Percentiles rank a stretch among this genome's conserved stretches.
These are phyloP conservation scores for Nestor notabilis DNA, from an alignment of 2,113 vertebrate genomes.

Conservation along the genomic window DNA sequence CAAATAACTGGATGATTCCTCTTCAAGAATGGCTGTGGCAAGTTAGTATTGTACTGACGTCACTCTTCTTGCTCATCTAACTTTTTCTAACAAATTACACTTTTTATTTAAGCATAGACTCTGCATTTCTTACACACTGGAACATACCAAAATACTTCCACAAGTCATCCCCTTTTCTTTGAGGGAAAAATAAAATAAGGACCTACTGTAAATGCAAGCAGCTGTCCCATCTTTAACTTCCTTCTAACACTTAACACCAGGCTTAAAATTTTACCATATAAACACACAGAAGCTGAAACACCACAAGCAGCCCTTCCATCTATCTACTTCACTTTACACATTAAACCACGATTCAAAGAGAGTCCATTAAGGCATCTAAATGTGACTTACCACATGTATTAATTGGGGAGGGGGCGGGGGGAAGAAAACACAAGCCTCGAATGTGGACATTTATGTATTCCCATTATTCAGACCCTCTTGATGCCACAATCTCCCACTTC, in stretches of 20 bases:
- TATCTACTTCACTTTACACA: constrained; percentile 48
- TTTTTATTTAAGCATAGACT: not conserved
- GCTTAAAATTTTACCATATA: not conserved
- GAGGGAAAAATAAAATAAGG: not conserved
- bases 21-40: not conserved
- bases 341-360: constrained; percentile 46
- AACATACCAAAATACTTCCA: not conserved
- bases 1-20: not conserved
- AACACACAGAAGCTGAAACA: constrained; percentile 17
- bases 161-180: not conserved
- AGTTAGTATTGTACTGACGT: not conserved
- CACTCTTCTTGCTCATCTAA: not conserved
- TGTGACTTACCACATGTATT: constrained; percentile 65
- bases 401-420: not conserved
- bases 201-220: not conserved
- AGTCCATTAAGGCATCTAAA: constrained; percentile 66
- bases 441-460: constrained; percentile 66
- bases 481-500: constrained; percentile 52
- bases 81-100: not conserved
- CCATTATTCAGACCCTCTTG: constrained; percentile 66
- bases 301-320: not conserved
- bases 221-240: not conserved
- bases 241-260: not conserved
- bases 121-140: not conserved
- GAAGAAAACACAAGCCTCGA: not conserved